A percentile compares a stretch with the other conserved stretches of the same genome.
Conservation (phyloP, 2,888 invertebrate species). For the Spodoptera littoralis region DNA sequence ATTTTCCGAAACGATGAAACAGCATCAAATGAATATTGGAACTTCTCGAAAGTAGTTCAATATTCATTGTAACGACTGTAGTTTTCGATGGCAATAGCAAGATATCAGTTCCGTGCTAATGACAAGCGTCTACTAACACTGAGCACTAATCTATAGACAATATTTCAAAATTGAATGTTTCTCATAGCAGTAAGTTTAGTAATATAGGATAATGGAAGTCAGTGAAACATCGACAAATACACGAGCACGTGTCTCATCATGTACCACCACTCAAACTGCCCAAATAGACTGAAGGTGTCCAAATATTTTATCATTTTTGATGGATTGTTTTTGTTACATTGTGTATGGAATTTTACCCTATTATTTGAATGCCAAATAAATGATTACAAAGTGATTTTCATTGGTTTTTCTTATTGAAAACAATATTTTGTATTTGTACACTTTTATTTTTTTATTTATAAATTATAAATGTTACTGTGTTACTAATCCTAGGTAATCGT, state of each 20-base stretch:
- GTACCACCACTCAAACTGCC: slow-evolving; percentile 77
- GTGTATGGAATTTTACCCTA: slow-evolving; percentile 82
- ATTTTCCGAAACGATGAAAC: neutral
- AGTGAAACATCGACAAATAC: slow-evolving; percentile 52
- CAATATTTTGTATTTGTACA: slow-evolving; percentile 51
- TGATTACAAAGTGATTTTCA: slow-evolving; percentile 66
- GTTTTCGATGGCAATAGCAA: neutral
- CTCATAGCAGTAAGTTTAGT: slow-evolving; percentile 62
- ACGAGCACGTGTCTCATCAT: slow-evolving; percentile 56
- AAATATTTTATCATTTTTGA: slow-evolving; percentile 84
- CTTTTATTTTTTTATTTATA: slow-evolving; percentile 34
- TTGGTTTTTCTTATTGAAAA: slow-evolving; percentile 62
- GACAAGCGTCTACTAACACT: slow-evolving; percentile 34
- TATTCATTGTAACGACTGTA: neutral
- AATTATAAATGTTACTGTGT: slow-evolving; percentile 73
- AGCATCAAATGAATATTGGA: slow-evolving; percentile 6
- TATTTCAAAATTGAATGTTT: slow-evolving; percentile 56
- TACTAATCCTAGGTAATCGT: slow-evolving; percentile 97
- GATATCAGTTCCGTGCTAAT: slow-evolving; percentile 12
- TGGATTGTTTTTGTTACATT: slow-evolving; percentile 84
- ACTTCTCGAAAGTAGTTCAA: slow-evolving; percentile 8
- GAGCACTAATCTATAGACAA: slow-evolving; percentile 56
- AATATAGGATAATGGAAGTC: slow-evolving; percentile 63
- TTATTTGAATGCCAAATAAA: slow-evolving; percentile 89
- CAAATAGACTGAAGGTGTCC: slow-evolving; percentile 87